These are phyloP conservation scores for Papilio aristodemus DNA, from an alignment of 1,140 invertebrate species.

Conservation along the genomic window DNA sequence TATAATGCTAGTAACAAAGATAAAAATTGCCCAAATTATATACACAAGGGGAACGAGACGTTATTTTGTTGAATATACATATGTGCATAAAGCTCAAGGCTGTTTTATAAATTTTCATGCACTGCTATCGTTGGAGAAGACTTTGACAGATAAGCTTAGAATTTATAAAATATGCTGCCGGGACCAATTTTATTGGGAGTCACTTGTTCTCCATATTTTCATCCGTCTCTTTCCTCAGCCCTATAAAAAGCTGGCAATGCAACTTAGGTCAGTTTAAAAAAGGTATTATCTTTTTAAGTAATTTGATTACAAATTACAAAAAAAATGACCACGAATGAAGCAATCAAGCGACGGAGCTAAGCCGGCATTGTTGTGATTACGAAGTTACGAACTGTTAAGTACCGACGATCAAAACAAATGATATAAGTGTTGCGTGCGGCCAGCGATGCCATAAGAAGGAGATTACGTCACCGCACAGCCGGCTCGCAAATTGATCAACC, in stretches of 20 bases:
- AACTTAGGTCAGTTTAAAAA: too few species aligned
- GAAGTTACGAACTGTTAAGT: constrained; percentile 30
- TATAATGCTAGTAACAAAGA: constrained; percentile 43
- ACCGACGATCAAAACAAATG: constrained; percentile 33
- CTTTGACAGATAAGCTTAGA: too few species aligned
- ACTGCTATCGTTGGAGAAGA: too few species aligned
- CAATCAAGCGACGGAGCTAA: constrained; percentile 17
- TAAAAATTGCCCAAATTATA: constrained; percentile 39
- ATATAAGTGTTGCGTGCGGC: constrained; percentile 29
- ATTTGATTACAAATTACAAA: background rate
- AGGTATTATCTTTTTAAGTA: background rate
- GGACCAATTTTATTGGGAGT: too few species aligned
- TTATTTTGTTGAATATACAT: background rate
- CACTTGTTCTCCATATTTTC: too few species aligned
- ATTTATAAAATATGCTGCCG: too few species aligned
- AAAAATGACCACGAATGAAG: constrained; percentile 9
- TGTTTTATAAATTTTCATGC: too few species aligned
- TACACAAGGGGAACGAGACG: background rate
- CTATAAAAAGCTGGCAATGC: too few species aligned
- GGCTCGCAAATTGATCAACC: constrained; percentile 31
- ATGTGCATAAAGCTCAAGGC: too few species aligned
- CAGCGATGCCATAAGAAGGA: background rate
- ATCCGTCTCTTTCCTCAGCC: too few species aligned
- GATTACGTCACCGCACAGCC: constrained; percentile 19
- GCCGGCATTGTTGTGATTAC: constrained; percentile 25